Conservation (phyloP, 2,113 vertebrate species). For the Daubentonia madagascariensis region DNA sequence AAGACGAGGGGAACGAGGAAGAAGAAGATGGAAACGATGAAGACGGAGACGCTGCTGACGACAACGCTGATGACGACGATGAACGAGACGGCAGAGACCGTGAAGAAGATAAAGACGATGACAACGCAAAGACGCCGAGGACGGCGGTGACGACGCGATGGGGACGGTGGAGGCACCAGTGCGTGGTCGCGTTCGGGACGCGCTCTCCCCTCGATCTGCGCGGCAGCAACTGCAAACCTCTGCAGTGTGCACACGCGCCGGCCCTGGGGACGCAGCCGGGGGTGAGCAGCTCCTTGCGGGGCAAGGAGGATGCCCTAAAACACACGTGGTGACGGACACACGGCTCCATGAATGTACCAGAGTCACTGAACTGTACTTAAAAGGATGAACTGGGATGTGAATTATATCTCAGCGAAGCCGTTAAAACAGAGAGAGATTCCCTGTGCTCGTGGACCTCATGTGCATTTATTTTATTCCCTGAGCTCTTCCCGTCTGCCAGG, state of each 20-base stretch:
- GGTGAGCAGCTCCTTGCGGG: too few species aligned
- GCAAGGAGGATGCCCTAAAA: background rate
- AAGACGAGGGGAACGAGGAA: background rate
- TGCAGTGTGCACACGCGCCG: too few species aligned
- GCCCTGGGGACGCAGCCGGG: too few species aligned
- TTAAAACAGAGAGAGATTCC: too few species aligned
- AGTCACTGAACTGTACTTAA: accelerated
- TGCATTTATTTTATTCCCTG: too few species aligned
- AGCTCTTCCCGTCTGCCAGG: background rate
- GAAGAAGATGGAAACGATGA: background rate
- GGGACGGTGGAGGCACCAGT: accelerated
- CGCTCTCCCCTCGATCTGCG: accelerated
- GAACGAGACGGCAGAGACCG: accelerated
- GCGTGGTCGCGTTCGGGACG: accelerated
- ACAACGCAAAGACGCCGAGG: accelerated
- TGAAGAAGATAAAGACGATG: too few species aligned
- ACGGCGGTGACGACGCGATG: background rate
- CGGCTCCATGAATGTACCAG: accelerated
- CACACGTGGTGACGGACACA: too few species aligned
- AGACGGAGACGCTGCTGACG: too few species aligned
- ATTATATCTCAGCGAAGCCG: accelerated
- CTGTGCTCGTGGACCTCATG: accelerated
- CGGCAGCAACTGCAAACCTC: background rate
- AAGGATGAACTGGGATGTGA: background rate
- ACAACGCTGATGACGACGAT: background rate